Percentiles rank a stretch among this genome's conserved stretches.
phyloP scores from a whole-genome alignment of 2,888 invertebrate species.

The Apodemia zela region DNA sequence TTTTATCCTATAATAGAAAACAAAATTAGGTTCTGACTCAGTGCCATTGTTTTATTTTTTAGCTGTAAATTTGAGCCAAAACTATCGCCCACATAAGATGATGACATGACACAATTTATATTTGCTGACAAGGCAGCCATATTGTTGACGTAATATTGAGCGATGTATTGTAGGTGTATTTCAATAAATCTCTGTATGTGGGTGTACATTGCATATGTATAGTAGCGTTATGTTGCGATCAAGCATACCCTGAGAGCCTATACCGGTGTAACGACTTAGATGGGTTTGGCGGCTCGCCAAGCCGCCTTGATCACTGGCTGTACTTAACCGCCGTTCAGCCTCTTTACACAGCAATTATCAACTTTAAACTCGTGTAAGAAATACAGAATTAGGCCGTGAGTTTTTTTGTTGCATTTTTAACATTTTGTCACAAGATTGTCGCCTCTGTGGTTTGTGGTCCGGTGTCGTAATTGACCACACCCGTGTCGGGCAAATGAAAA shows the following conservation, averaged over 20 bases:
- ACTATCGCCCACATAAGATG: background rate
- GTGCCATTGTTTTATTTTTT: no score
- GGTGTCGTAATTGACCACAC: no score
- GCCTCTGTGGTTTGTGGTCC: no score
- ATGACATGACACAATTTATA: constrained; percentile 5
- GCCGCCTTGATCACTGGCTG: constrained; percentile 31
- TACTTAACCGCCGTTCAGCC: constrained; percentile 29
- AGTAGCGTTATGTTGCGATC: constrained; percentile 26
- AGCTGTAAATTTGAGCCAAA: background rate
- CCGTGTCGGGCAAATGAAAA: no score
- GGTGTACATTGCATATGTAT: constrained; percentile 25
- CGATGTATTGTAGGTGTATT: constrained; percentile 12
- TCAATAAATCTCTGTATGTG: constrained; percentile 21
- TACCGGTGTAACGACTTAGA: constrained; percentile 38
- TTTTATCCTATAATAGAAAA: no score
- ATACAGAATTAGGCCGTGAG: background rate
- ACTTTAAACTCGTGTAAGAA: constrained; percentile 8
- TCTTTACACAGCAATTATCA: constrained; percentile 29
- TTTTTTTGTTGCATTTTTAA: background rate
- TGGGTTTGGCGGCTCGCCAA: constrained; percentile 57
- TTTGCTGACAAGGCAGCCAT: background rate
- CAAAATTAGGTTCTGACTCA: no score
- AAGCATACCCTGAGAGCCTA: constrained; percentile 28
- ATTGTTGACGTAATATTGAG: constrained; percentile 7
- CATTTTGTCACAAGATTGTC: background rate